phyloP scores from a whole-genome alignment of 2,113 vertebrate species.

The Atlantisia rogersi region DNA sequence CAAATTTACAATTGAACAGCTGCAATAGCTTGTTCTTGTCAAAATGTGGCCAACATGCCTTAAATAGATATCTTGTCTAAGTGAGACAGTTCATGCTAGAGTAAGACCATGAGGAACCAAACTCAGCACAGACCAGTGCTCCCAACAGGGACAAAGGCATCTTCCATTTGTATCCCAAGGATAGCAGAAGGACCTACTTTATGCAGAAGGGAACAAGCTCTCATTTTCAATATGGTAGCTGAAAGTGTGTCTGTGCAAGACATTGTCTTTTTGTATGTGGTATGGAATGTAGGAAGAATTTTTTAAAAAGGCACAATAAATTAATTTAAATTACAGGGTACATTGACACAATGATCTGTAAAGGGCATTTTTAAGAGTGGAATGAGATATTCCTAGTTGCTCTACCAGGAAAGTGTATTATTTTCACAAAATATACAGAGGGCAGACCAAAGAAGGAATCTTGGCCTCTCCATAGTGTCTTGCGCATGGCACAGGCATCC shows the following conservation, averaged over 20 bases:
- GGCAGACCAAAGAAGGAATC: neutral
- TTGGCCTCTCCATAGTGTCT: neutral
- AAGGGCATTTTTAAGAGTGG: neutral
- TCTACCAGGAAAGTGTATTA: neutral
- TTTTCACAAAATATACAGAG: neutral
- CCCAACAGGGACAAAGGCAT: neutral
- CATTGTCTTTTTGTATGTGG: rapidly evolving
- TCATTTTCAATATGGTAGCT: neutral
- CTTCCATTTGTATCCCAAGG: neutral
- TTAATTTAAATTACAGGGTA: neutral
- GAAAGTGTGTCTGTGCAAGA: neutral
- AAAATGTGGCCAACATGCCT: neutral
- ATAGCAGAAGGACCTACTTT: neutral
- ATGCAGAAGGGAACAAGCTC: neutral
- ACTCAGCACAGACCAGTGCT: neutral
- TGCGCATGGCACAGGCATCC: neutral
- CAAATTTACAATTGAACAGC: neutral
- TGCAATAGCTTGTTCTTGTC: neutral
- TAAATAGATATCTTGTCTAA: neutral
- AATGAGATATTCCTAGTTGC: neutral
- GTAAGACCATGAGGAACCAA: neutral
- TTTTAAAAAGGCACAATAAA: neutral
- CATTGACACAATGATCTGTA: neutral
- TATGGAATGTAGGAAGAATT: neutral
- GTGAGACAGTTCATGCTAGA: neutral